A percentile compares a stretch with the other conserved stretches of the same genome.
phyloP scores from a whole-genome alignment of 2,113 vertebrate genomes.

The Lanius collurio region DNA sequence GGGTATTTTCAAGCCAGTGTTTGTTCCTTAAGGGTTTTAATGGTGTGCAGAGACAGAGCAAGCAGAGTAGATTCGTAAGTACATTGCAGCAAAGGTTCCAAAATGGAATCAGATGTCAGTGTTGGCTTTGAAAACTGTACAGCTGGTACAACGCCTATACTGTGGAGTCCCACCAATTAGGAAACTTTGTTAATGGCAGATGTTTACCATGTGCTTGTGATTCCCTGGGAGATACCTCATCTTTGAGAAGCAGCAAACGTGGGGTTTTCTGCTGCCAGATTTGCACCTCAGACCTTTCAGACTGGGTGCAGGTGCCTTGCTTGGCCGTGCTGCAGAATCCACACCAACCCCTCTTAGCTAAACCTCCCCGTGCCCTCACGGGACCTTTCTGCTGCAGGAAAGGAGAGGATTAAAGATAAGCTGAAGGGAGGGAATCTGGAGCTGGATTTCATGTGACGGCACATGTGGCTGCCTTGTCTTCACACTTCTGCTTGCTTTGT shows the following conservation, averaged over 20 bases:
- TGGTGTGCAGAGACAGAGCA: not conserved
- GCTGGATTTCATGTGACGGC: not conserved
- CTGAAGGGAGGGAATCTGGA: not conserved
- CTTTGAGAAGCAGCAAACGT: not conserved
- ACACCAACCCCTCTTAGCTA: not conserved
- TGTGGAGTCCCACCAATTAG: not conserved
- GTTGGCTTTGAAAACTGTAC: not conserved
- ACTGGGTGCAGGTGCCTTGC: not conserved
- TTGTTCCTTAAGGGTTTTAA: slow-evolving; percentile 8
- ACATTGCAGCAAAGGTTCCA: not conserved
- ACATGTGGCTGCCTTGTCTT: not conserved
- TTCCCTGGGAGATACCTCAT: not conserved
- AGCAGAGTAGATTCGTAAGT: not conserved
- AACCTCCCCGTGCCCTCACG: rapidly evolving
- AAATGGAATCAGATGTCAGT: slow-evolving; percentile 41
- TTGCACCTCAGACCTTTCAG: not conserved
- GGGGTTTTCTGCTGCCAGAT: not conserved
- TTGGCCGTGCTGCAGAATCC: rapidly evolving
- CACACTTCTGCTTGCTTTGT: not conserved
- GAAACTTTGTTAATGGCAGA: not conserved
- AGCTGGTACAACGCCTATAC: not conserved
- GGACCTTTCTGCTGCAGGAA: not conserved
- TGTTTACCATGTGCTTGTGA: not conserved
- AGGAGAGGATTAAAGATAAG: not conserved
- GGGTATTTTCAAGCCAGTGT: slow-evolving; percentile 1